phyloP scores from a whole-genome alignment of 2,113 vertebrate species.

The Monarcha castaneiventris region DNA sequence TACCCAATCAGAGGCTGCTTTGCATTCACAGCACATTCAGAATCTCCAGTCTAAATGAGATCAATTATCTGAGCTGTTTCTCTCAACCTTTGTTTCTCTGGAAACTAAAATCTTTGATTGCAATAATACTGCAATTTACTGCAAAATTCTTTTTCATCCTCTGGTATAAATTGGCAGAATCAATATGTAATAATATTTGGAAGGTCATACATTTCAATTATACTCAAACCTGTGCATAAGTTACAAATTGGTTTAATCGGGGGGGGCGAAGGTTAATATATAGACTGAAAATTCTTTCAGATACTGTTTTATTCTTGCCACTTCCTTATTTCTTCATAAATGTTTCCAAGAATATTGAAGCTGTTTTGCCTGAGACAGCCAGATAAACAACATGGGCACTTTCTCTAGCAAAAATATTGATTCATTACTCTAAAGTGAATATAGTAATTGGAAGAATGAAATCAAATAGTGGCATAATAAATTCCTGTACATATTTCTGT shows the following conservation, averaged over 20 bases:
- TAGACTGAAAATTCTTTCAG: background rate
- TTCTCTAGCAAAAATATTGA: background rate
- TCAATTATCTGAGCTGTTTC: conserved; percentile 2
- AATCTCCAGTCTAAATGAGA: background rate
- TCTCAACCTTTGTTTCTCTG: conserved; percentile 30
- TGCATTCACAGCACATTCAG: background rate
- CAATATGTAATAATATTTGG: conserved; percentile 32
- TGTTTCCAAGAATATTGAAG: background rate
- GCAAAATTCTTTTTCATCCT: background rate
- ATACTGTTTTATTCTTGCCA: background rate
- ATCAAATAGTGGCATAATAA: background rate
- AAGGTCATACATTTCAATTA: conserved; percentile 36
- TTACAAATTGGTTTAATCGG: background rate
- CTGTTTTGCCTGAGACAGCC: background rate
- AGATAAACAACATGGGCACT: background rate
- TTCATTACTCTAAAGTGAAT: background rate
- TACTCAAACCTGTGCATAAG: background rate
- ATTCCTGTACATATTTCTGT: background rate
- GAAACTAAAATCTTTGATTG: conserved; percentile 35
- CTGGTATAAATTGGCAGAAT: background rate
- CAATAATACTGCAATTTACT: conserved; percentile 19
- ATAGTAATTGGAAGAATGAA: background rate
- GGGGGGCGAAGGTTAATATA: background rate
- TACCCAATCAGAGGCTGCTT: conserved; percentile 15
- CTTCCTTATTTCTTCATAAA: conserved; percentile 18